Conservation (phyloP, 2,797 vertebrate species). For the Rhinophrynus dorsalis region DNA sequence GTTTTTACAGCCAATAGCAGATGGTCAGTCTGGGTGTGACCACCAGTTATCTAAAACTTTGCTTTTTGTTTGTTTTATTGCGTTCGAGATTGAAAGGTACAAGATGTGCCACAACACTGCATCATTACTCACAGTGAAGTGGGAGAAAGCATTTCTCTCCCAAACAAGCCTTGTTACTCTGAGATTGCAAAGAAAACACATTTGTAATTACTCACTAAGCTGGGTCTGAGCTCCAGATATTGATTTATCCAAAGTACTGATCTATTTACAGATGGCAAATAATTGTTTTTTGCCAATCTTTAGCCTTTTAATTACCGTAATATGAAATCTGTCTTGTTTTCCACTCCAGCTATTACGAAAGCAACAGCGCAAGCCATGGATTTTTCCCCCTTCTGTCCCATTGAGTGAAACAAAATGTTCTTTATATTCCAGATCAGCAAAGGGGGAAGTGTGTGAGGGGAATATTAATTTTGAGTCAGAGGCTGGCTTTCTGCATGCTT, state of each 20-base stretch:
- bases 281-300: conserved; percentile 50
- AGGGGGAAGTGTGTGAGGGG: conserved; percentile 35
- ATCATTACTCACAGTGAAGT: conserved; percentile 29
- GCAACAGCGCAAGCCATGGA: conserved; percentile 42
- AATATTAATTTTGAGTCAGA: conserved; percentile 41
- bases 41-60: neutral
- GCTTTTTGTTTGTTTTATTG: conserved; percentile 10
- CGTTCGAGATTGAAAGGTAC: conserved; percentile 11
- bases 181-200: conserved; percentile 43
- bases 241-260: conserved; percentile 51
- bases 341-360: conserved; percentile 48
- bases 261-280: conserved; percentile 51
- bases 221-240: conserved; percentile 44
- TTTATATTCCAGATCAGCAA: conserved; percentile 35
- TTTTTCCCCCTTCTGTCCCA: conserved; percentile 36
- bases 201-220: conserved; percentile 50
- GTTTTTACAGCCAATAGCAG: neutral
- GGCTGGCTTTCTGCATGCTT: neutral
- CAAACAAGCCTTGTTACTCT: conserved; percentile 45
- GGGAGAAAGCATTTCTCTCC: conserved; percentile 35
- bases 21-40: neutral
- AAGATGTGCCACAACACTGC: neutral
- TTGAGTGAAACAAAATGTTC: conserved; percentile 47
- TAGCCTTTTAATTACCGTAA: conserved; percentile 49
- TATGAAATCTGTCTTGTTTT: conserved; percentile 52